Base-by-base conservation (phyloP, 2,113 vertebrate genomes). In the Burhinus bistriatus region DNA sequence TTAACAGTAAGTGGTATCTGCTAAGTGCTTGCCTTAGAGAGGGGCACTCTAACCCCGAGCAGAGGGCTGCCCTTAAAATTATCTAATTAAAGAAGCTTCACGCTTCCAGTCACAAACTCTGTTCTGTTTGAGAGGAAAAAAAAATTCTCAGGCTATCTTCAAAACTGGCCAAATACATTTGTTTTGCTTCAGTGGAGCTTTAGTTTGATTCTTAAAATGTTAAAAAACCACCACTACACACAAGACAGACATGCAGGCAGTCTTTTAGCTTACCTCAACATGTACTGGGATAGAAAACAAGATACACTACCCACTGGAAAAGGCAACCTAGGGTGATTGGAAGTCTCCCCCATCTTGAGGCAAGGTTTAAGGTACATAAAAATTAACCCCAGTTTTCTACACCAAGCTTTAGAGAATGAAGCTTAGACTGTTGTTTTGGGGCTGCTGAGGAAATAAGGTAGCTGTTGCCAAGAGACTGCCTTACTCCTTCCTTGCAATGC, bases 381-480 rank as follows among this genome's bases (percentile, higher is more conserved):
- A 83, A 27, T 62, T 52, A 75, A 66, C 21, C 8, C 30, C 54
- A 32, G 11, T 32, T 90, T 82, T 73, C 40, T 27, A 89, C 51
- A 89, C 7, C 12, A 84, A 70, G 49, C 9, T 92, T 76, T 44
- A 61, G 32, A 82, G 20, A 89, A 61, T 6, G 2, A 84, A 88
- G 32, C 34, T 58, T 34, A 65, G 26, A 29, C 8, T 0, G 0
- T 6, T 73, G 34, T 20, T 71, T 55, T 20, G 11, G 9, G 7
- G 9, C 19, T 71, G 27, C 73, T 66, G 40, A 83, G 51, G 19
- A 88, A 72, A 52, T 22, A 87, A 82, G 6, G 45, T 1, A 40
- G 52, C 42, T 82, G 38, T 23, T 68, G 22, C 12, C 57, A 59
- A n/a, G 68, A 45, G 26, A 86, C 3, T 49, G 61, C 21, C 52